These are phyloP conservation scores for Poecilia latipinna DNA, from an alignment of 2,113 vertebrate genomes.

Conservation along the genomic window DNA sequence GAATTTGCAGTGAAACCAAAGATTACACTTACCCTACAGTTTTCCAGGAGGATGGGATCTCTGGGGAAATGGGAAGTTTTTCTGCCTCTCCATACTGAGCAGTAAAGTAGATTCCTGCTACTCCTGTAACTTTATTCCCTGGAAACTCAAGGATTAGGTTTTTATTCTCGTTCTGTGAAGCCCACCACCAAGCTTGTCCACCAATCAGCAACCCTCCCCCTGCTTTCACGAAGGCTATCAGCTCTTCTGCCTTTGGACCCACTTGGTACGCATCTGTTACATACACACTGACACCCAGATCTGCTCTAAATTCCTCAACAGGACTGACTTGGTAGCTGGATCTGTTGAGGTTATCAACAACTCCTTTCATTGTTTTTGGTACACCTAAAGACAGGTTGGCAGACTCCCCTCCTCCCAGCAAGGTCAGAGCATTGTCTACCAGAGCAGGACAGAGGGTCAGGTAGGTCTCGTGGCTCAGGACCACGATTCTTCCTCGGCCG, in stretches of 20 bases:
- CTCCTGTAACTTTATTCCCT: slow-evolving; percentile 87
- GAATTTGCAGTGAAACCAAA: background rate
- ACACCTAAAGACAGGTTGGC: slow-evolving; percentile 70
- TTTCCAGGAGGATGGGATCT: background rate
- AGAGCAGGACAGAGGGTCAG: slow-evolving; percentile 77
- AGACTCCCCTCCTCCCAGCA: slow-evolving; percentile 79
- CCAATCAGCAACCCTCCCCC: slow-evolving; percentile 88
- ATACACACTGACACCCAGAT: slow-evolving; percentile 76
- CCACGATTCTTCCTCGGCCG: slow-evolving; percentile 84
- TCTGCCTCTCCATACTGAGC: background rate
- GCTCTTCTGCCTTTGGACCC: slow-evolving; percentile 45
- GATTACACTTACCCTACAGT: background rate
- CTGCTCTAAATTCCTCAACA: slow-evolving; percentile 56
- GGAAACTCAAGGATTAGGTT: slow-evolving; percentile 81
- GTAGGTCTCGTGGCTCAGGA: slow-evolving; percentile 84
- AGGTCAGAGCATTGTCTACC: slow-evolving; percentile 82
- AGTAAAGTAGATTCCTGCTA: slow-evolving; percentile 89
- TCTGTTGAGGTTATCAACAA: slow-evolving; percentile 74
- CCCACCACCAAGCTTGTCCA: slow-evolving; percentile 88
- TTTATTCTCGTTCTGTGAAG: slow-evolving; percentile 67
- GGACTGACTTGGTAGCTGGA: slow-evolving; percentile 42
- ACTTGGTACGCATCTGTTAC: slow-evolving; percentile 81
- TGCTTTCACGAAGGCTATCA: slow-evolving; percentile 82
- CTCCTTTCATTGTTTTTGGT: slow-evolving; percentile 56
- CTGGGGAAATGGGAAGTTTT: background rate